Conservation (phyloP, 2,888 invertebrate species). For the Nomada lathburiana region DNA sequence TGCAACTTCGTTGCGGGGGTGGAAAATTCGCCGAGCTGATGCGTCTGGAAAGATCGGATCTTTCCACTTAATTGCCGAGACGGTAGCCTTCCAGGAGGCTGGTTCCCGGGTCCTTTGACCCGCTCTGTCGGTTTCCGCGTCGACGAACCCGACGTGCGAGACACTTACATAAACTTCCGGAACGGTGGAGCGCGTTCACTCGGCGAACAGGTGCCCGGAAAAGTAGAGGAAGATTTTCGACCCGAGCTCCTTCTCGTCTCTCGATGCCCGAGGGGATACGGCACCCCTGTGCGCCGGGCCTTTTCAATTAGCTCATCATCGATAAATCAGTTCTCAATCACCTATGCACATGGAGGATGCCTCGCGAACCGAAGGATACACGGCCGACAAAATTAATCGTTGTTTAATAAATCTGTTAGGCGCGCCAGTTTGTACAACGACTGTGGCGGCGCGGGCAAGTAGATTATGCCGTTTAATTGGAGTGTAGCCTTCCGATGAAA, state of each 20-base stretch:
- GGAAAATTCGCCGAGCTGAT: slow-evolving; percentile 25
- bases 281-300: no score
- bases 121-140: slow-evolving; percentile 50
- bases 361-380: background rate
- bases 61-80: slow-evolving; percentile 59
- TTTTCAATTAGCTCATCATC: background rate
- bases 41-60: slow-evolving; percentile 48
- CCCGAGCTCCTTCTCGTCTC: background rate
- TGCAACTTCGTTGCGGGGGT: background rate
- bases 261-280: background rate
- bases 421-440: slow-evolving; percentile 15
- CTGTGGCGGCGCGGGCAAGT: slow-evolving; percentile 35
- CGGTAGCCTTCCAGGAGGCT: slow-evolving; percentile 55
- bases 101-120: slow-evolving; percentile 54
- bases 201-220: slow-evolving; percentile 30
- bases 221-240: slow-evolving; percentile 24
- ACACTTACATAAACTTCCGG: slow-evolving; percentile 55
- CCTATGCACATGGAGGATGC: background rate
- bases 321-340: background rate
- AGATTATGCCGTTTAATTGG: slow-evolving; percentile 58
- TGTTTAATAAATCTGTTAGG: slow-evolving; percentile 49
- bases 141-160: slow-evolving; percentile 54
- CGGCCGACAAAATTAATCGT: slow-evolving; percentile 35
- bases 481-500: slow-evolving; percentile 67
- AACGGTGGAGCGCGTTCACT: slow-evolving; percentile 22